These are phyloP conservation scores for Oligia strigilis DNA, from an alignment of 2,888 invertebrate genomes.

Conservation along the genomic window DNA sequence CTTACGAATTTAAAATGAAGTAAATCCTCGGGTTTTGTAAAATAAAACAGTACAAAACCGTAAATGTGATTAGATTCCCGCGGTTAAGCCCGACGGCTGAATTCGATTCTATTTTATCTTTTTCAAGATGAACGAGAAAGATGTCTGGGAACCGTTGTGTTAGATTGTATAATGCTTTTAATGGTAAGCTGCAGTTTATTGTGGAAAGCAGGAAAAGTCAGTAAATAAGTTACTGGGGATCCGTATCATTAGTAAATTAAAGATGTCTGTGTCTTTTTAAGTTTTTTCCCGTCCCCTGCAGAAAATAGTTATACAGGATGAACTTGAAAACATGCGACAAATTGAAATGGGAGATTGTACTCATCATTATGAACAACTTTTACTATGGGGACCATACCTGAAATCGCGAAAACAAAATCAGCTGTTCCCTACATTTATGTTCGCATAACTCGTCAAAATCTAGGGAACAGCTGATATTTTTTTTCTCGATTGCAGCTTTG, in stretches of 20 bases:
- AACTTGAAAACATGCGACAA: too few relatives aligned
- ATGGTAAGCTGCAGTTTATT: slow-evolving; percentile 32
- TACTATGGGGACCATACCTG: too few relatives aligned
- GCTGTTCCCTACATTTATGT: too few relatives aligned
- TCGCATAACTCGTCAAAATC: too few relatives aligned
- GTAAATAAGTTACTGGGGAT: not conserved
- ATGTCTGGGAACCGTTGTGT: slow-evolving; percentile 25
- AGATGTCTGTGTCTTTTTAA: not conserved
- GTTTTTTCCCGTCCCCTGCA: not conserved
- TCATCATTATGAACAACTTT: too few relatives aligned
- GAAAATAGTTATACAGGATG: too few relatives aligned
- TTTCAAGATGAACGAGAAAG: slow-evolving; percentile 43
- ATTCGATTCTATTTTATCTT: slow-evolving; percentile 60
- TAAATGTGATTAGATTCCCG: slow-evolving; percentile 69
- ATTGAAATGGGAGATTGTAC: too few relatives aligned
- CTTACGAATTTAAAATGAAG: slow-evolving; percentile 50
- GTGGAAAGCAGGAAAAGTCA: not conserved
- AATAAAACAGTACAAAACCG: slow-evolving; percentile 58
- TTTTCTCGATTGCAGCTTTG: too few relatives aligned
- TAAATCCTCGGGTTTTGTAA: slow-evolving; percentile 46
- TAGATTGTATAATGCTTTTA: slow-evolving; percentile 41
- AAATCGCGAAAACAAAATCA: too few relatives aligned
- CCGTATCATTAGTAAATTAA: slow-evolving; percentile 14
- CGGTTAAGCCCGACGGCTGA: slow-evolving; percentile 53
- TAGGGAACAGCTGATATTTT: too few relatives aligned